Evolutionary conservation across 2,113 vertebrate species (phyloP).

Genomic region (Papio anubis): DNA sequence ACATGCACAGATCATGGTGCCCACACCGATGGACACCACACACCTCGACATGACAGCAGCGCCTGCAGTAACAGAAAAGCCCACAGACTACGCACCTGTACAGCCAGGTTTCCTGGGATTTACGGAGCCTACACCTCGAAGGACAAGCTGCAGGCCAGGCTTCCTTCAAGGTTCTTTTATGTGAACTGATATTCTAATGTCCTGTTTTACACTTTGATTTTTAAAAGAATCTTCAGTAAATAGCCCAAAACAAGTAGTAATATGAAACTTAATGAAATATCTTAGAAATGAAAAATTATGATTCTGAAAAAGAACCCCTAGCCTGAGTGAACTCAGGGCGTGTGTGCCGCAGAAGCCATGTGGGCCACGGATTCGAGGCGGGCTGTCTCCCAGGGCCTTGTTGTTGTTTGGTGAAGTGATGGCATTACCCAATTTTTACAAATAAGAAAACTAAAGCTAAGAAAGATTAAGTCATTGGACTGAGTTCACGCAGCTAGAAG

Average conservation of each 20-base stretch:
- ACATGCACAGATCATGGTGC: rapidly evolving
- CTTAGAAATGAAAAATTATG: neutral
- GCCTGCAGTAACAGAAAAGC: rapidly evolving
- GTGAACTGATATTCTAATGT: neutral
- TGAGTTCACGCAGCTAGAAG: neutral
- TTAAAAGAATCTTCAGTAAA: neutral
- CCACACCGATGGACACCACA: rapidly evolving
- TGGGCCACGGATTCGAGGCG: neutral
- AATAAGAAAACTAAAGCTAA: neutral
- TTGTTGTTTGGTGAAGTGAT: neutral
- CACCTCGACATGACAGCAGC: rapidly evolving
- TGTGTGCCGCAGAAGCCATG: rapidly evolving
- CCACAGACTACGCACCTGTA: neutral
- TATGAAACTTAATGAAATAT: neutral
- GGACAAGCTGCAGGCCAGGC: neutral
- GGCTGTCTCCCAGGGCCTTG: neutral
- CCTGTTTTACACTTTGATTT: neutral
- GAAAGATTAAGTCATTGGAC: neutral
- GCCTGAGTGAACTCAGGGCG: too few relatives aligned
- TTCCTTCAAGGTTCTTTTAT: neutral
- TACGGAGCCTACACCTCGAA: neutral
- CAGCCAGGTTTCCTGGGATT: too few relatives aligned
- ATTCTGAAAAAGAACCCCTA: neutral
- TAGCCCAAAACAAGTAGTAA: neutral
- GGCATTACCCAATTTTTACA: neutral